Evolutionary conservation across 2,888 invertebrate species (phyloP), one percentile per base, ranked within the genome.

Genomic region (Scaptomyza flava): DNA sequence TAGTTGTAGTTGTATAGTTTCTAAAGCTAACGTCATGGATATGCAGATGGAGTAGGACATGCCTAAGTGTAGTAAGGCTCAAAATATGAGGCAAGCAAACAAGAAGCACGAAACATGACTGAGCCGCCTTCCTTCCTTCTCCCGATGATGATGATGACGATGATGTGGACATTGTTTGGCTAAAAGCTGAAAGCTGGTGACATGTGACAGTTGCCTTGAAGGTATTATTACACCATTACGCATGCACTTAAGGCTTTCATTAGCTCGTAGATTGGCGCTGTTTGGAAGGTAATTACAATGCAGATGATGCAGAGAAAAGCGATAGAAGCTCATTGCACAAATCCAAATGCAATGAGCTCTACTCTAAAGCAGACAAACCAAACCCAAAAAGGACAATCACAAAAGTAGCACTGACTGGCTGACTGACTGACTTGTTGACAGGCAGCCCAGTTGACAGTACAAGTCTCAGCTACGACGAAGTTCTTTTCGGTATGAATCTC

Each of bases 141-240:
- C 17, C n/a, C 14, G 8, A n/a, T n/a, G 23, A 12, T 12, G 23
- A 3, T 23, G 23, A 43, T 43, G 23, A 6, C 31, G 67, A 51
- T 57, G 46, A 43, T 41, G 53, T 42, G 56, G 20, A 57, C 72
- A 77, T 52, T 77, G 60, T 43, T 47, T 50, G 50, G 43, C 56
- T 56, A 46, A 14, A 46, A n/a, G 27, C 48, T 58, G 54, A 73
- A 43, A 48, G 31, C 61, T 57, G 52, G 45, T 48, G 67, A 66
- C 36, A 72, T 61, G 48, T 58, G 54, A 59, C 59, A 68, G 62
- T 63, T 71, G 70, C 58, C 84, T 76, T 68, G 62, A 23, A 76
- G 89, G 79, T 85, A 89, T 85, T 88, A 85, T 87, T 85, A 87
- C 89, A 75, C 87, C 87, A 85, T 88, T 87, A 85, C 79, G 70